phyloP scores from a whole-genome alignment of 2,797 vertebrate species.

The Lepilemur septentrionalis region DNA sequence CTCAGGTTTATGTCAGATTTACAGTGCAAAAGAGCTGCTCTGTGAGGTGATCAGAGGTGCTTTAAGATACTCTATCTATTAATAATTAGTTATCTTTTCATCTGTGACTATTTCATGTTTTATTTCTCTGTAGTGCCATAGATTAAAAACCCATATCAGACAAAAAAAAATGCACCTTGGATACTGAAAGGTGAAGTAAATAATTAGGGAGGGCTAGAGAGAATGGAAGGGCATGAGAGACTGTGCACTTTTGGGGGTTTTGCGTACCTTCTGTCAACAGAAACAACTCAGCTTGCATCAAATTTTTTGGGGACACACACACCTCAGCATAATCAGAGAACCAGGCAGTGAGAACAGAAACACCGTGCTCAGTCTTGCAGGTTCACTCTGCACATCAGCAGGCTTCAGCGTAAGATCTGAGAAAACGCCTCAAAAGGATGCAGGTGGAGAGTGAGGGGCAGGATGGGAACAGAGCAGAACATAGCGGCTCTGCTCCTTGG shows the following conservation, averaged over 20 bases:
- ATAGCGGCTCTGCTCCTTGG: not conserved
- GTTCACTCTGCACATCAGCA: not conserved
- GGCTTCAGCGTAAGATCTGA: slow-evolving; percentile 6
- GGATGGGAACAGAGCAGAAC: not conserved
- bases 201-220: not conserved
- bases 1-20: not conserved
- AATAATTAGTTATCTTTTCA: not conserved
- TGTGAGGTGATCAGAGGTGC: not conserved
- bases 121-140: not conserved
- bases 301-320: not conserved
- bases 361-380: not conserved
- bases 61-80: slow-evolving; percentile 2
- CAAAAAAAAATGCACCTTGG: not conserved
- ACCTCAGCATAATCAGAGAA: slow-evolving; percentile 27
- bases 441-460: not conserved
- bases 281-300: not conserved
- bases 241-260: not conserved
- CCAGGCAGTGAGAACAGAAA: not conserved
- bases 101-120: not conserved
- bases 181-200: not conserved
- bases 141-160: not conserved
- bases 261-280: not conserved
- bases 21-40: not conserved
- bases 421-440: not conserved
- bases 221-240: not conserved